Evolutionary conservation across 2,113 vertebrate genomes (phyloP), one percentile per base, ranked within the genome.

Genomic region (Craseonycteris thonglongyai): DNA sequence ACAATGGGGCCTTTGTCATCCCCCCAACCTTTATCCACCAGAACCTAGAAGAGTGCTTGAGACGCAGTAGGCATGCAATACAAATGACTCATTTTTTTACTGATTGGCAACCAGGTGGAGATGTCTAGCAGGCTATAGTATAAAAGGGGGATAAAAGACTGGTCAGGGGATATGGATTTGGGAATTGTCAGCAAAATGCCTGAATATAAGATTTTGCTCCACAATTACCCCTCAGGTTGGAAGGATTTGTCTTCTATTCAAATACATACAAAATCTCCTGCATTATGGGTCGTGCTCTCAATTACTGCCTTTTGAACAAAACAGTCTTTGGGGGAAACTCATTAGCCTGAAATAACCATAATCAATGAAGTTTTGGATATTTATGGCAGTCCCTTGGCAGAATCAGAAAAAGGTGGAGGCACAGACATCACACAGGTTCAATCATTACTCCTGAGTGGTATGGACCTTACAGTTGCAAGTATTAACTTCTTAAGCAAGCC

Each of bases 341-440:
- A 93, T 91, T 95, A 93, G 83, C 90, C 94, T 91, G 30, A 91
- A 86, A 93, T 83, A 93, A 96, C 90, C 92, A 82, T 87, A 94
- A 65, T 95, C 95, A 93, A 80, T 75, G 38, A 91, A 47, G 63
- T 82, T 56, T 68, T 75, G 87, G 79, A 86, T 91, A 38, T 76
- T 69, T 58, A 58, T 51, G 45, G 63, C 82, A 45, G 68, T 93
- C 38, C n/a, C 74, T 92, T 78, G 87, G 45, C 45, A 89, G 66
- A 96, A 82, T 86, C 85, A 85, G 72, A 65, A 95, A 87, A 88
- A 88, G 71, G 78, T 38, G 22, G 15, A 69, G 38, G 26, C 49
- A 91, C 76, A 94, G 63, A 82, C 14, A 71, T 91, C 49, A 78
- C 40, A 11, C 19, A 72, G 63, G 91, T 78, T 81, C 71, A 56